These are phyloP conservation scores for Cerceris ruficornis DNA, from an alignment of 2,888 invertebrate species.

Conservation along the genomic window DNA sequence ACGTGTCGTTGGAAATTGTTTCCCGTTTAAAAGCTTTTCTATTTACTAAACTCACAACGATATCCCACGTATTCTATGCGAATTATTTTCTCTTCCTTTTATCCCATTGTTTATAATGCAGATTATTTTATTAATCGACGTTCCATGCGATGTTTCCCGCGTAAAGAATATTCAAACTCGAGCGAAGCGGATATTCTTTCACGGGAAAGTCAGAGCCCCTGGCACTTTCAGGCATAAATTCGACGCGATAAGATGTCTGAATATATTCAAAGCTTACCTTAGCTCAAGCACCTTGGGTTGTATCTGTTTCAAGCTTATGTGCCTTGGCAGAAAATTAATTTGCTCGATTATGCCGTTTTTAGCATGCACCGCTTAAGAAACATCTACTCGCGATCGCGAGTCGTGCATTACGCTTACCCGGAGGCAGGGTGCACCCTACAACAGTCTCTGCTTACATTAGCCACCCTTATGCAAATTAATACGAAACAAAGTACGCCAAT, in stretches of 20 bases:
- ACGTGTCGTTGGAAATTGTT: background rate
- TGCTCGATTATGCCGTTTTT: constrained; percentile 62
- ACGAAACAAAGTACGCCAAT: constrained; percentile 66
- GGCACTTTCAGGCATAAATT: constrained; percentile 34
- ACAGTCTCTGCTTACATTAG: constrained; percentile 66
- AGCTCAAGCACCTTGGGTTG: constrained; percentile 15
- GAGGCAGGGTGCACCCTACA: constrained; percentile 53
- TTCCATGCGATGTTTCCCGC: too few relatives aligned
- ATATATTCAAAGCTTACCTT: constrained; percentile 27
- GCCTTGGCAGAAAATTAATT: constrained; percentile 58
- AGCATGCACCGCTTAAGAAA: constrained; percentile 58
- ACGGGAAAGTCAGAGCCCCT: constrained; percentile 29
- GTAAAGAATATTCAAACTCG: background rate
- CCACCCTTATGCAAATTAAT: constrained; percentile 71
- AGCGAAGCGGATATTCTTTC: constrained; percentile 4
- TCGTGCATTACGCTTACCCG: constrained; percentile 54
- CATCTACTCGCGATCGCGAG: constrained; percentile 54
- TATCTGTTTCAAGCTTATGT: constrained; percentile 33
- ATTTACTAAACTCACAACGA: too few relatives aligned
- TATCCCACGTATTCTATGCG: too few relatives aligned
- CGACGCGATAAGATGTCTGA: constrained; percentile 42
- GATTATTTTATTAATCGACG: too few relatives aligned
- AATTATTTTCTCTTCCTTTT: too few relatives aligned
- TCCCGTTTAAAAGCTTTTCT: too few relatives aligned
- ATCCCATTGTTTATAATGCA: too few relatives aligned